Conservation (phyloP, 2,113 vertebrate genomes). For the Nibea albiflora region DNA sequence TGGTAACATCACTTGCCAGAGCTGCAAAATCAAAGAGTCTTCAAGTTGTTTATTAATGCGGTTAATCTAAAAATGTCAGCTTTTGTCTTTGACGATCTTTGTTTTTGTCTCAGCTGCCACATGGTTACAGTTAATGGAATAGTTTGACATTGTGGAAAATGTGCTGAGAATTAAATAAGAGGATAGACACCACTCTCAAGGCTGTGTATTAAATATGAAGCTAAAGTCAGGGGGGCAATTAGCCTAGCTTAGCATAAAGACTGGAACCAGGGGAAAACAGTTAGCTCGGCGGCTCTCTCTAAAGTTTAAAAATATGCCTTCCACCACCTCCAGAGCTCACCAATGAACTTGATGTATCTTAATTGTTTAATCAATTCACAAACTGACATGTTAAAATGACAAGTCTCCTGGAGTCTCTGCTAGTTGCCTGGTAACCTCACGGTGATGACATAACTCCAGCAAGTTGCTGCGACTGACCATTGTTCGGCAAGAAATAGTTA, state of each 20-base stretch:
- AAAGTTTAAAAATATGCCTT: background rate
- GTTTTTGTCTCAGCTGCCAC: background rate
- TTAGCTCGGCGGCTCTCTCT: background rate
- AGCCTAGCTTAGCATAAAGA: slow-evolving; percentile 13
- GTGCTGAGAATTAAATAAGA: background rate
- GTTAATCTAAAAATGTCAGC: background rate
- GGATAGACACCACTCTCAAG: background rate
- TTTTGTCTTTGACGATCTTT: background rate
- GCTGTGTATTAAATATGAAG: background rate
- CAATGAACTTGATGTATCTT: background rate
- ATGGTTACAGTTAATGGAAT: background rate
- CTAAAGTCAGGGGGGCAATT: slow-evolving; percentile 19
- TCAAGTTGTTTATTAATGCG: slow-evolving; percentile 15
- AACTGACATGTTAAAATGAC: background rate
- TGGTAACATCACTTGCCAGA: slow-evolving; percentile 35
- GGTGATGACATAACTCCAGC: background rate
- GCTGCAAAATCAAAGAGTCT: slow-evolving; percentile 36
- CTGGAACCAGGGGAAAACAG: background rate
- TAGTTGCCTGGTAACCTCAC: background rate
- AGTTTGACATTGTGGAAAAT: background rate
- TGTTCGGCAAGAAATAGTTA: background rate
- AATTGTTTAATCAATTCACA: background rate
- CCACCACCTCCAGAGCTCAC: background rate
- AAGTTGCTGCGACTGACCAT: background rate
- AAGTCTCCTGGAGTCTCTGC: background rate